Evolutionary conservation across 2,797 vertebrate species (phyloP), one percentile per base, ranked within the genome.

Genomic region (Phrynocephalus forsythii): DNA sequence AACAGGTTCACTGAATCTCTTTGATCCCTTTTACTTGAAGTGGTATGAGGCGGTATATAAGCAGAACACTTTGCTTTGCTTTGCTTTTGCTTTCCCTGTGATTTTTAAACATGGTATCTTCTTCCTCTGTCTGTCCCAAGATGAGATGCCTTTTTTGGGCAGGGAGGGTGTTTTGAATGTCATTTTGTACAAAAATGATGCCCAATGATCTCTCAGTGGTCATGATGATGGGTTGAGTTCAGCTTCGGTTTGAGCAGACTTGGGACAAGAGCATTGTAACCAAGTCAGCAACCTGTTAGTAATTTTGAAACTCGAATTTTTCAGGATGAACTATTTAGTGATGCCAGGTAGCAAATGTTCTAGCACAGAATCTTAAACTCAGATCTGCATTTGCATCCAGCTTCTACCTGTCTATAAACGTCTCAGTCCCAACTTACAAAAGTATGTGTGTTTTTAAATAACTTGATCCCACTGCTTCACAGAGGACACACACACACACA

Each of bases 311-410:
- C n/a, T 33, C 3, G 5, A 6, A 26, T 68, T 22, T 33, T 33
- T 60, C 56, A 86, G 50, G 80, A 72, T 67, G 80, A 28, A 82
- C 28, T 80, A 72, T 81, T 72, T 73, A 26, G 60, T 72, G n/a
- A 72, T 82, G 28, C 7, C 73, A 24, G 38, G 20, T 73, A 75
- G 38, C 24, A 38, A 87, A 30, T 56, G 38, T 52, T 85, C 76
- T 78, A 50, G 30, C 73, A 8, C 9, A 48, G 52, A 73, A 44
- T 28, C 72, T 28, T 38, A n/a, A 50, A 75, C 26, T 5, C 5
- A 69, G 52, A 52, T 52, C 52, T 9, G 11, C 8, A 7, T 11
- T 52, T 26, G 1, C 28, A n/a, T 83, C 52, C 33, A n/a, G n/a
- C 10, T 24, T 6, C 56, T 82, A 38, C 26, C 6, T n/a, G 1